phyloP scores from a whole-genome alignment of 2,888 invertebrate species.

The Eristalis intricaria region DNA sequence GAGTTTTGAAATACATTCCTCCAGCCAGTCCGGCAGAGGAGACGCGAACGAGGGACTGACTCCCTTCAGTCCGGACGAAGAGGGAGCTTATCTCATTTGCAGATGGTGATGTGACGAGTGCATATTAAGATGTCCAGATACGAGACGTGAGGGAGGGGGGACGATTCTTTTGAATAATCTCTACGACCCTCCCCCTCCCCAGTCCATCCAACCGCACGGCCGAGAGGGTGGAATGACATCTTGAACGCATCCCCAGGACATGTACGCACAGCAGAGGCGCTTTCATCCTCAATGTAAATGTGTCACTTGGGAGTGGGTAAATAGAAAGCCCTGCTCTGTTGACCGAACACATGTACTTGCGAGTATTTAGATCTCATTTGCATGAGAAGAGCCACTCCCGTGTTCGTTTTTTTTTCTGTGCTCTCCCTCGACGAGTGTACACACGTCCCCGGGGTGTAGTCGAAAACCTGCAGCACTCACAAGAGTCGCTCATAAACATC shows the following conservation, averaged over 20 bases:
- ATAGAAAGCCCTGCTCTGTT: not conserved
- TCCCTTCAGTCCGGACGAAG: conserved; percentile 5
- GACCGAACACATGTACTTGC: not conserved
- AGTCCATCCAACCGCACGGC: not conserved
- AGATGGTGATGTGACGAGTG: conserved; percentile 70
- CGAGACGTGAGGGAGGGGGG: not conserved
- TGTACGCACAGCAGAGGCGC: conserved; percentile 40
- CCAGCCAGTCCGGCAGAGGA: not conserved
- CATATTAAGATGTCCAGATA: conserved; percentile 70
- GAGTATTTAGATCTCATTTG: conserved; percentile 21
- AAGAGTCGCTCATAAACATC: conserved; percentile 57
- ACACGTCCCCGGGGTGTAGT: conserved; percentile 52
- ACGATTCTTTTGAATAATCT: conserved; percentile 30
- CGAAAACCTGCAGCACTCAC: conserved; percentile 42
- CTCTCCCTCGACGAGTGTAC: not conserved
- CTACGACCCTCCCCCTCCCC: not conserved
- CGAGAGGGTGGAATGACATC: not conserved
- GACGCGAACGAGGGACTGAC: not conserved
- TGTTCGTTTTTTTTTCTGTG: not conserved
- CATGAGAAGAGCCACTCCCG: not conserved
- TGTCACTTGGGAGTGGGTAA: not conserved
- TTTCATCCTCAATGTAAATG: not conserved
- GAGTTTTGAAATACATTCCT: conserved; percentile 46
- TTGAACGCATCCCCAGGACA: conserved; percentile 62
- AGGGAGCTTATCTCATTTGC: conserved; percentile 61